Base-by-base conservation (phyloP, 2,888 invertebrate genomes). In the Drosophila subsilvestris region DNA sequence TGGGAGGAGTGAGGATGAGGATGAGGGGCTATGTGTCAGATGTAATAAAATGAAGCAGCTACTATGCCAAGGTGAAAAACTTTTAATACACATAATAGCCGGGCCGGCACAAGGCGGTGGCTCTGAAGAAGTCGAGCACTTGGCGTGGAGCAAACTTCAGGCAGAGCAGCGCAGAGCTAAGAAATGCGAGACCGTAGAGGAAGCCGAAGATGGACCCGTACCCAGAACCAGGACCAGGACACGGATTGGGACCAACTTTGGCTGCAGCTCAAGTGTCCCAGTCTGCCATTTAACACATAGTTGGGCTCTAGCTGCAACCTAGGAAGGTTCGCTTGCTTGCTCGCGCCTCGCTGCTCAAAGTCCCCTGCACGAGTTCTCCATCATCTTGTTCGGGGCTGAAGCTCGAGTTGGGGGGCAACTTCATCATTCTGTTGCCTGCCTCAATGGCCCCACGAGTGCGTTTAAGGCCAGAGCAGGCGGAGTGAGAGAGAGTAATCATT, bases 41-140 rank as follows among this genome's bases (percentile, higher is more conserved):
- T 74, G 88, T 84, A 80, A 88, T 86, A 88, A 81, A 86, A 84
- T 76, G 82, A 76, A 80, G 79, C 75, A 79, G 63, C 72, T 74
- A 53, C 67, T 68, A 51, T 74, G 70, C 54, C 71, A 68, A 75
- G 76, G 75, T 87, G 72, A 83, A 80, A 86, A 86, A 86, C 75
- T 86, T 86, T 86, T 86, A 86, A 86, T 86, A 85, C 88, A 87
- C 80, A 86, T 86, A 79, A 88, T 86, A 78, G 89, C 79, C 79
- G 37, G 68, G 68, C 66, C 62, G 71, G 45, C 37, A 37, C 37
- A 37, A 22, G 45, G 45, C 70, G 71, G 66, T 57, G 75, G 58
- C 62, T 59, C 77, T 62, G 63, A 65, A 61, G 27, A 45, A 45
- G 27, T 70, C 78, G 74, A 70, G 84, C 75, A 71, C 80, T 70